A percentile compares a stretch with the other conserved stretches of the same genome.
These are phyloP conservation scores for Cnemophilus loriae DNA, from an alignment of 2,113 vertebrate species.

Conservation along the genomic window DNA sequence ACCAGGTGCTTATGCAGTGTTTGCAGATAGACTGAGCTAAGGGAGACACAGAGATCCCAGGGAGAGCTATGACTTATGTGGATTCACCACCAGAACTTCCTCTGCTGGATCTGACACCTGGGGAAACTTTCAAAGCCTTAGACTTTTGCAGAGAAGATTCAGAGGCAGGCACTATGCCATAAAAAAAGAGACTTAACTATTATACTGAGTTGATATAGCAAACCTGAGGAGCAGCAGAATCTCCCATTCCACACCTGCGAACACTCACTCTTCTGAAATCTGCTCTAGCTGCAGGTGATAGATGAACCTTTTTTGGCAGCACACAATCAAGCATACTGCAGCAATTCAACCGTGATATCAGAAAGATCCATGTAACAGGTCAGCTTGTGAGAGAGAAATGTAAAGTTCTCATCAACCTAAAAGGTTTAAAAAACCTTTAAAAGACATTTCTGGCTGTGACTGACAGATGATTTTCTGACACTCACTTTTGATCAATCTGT, in stretches of 20 bases:
- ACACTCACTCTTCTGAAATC: neutral
- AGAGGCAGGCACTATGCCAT: neutral
- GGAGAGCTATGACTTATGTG: neutral
- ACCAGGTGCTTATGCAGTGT: neutral
- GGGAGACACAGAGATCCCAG: neutral
- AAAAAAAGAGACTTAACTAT: neutral
- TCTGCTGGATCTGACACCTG: neutral
- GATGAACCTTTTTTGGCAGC: constrained; percentile 24
- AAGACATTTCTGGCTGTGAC: neutral
- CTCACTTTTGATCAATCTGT: neutral
- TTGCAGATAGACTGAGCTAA: neutral
- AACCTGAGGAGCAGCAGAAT: neutral
- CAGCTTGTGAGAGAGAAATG: neutral
- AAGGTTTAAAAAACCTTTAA: constrained; percentile 19
- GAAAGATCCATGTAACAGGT: constrained; percentile 15
- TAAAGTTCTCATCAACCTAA: constrained; percentile 13
- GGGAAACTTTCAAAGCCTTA: neutral
- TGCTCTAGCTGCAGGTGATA: constrained; percentile 2
- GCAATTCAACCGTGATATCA: neutral
- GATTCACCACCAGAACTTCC: neutral
- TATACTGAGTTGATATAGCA: neutral
- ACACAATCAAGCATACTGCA: neutral
- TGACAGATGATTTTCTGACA: constrained; percentile 12
- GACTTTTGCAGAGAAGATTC: neutral
- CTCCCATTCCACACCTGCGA: neutral